Base-by-base conservation (phyloP, 2,888 invertebrate species). In the Taenaris catops region DNA sequence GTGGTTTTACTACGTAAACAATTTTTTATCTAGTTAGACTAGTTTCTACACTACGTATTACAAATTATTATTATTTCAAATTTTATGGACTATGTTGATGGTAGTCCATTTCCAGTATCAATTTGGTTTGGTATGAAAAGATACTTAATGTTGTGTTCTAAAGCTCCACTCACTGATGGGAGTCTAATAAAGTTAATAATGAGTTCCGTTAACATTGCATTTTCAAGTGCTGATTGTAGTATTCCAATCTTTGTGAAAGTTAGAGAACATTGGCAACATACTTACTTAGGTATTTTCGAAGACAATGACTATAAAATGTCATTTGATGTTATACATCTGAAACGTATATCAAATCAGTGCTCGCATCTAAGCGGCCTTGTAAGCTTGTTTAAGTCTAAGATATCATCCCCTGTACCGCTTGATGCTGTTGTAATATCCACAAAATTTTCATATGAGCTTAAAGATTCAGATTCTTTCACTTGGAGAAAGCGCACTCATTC, bases 211-310 rank as follows among this genome's bases (percentile, higher is more conserved):
- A 92, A 92, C 44, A 94, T 98, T 43, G 96, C 96, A 2, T 88
- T 94, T 19, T 93, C 91, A 34, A 97, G 96, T 72, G 91, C 93
- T 5, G 91, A 91, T 59, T 94, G 94, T 63, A 90, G 92, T 41
- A 88, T 96, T 44, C 97, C 98, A 9, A 87, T 96, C 9, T 96
- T 98, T 78, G 89, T 97, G 10, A 96, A 97, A 81, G 91, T 96
- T 10, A 89, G 93, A 53, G 93, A 94, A 62, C 90, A 90, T 47
- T 94, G 94, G 91, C 94, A 96, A 60, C 91, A 92, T 32, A 91
- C 92, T 58, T 96, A 91, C 65, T 69, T 93, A 29, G 98, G 98
- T 3, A 90, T 95, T 4, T 93, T 92, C 55, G 91, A 96, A 62
- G 91, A 92, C 9, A 91, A 90, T 53, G 93, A 94, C 25, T 88